These are phyloP conservation scores for Lutjanus erythropterus DNA, from an alignment of 2,113 vertebrate genomes.

Conservation along the genomic window DNA sequence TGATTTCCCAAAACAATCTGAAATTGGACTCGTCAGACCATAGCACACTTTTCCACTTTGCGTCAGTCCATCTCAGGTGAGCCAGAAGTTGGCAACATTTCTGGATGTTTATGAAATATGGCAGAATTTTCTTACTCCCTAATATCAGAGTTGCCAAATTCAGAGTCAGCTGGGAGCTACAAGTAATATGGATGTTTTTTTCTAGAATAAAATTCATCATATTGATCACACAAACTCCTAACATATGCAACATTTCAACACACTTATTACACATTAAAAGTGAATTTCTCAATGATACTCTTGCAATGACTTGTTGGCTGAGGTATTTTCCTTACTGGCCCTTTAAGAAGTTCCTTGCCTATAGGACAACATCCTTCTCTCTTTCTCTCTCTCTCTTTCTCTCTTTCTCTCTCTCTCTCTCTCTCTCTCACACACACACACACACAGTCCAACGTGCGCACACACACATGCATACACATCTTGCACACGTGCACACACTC, in stretches of 20 bases:
- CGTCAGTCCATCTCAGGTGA: too few relatives aligned
- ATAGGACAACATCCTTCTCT: background rate
- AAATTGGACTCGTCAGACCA: too few relatives aligned
- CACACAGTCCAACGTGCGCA: conserved; percentile 54
- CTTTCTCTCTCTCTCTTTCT: background rate
- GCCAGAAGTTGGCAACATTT: too few relatives aligned
- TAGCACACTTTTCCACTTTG: too few relatives aligned
- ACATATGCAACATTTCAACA: background rate
- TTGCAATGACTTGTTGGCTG: conserved; percentile 2
- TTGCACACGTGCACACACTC: conserved; percentile 48
- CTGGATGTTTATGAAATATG: too few relatives aligned
- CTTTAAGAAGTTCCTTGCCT: conserved; percentile 52
- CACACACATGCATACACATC: background rate
- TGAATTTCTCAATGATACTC: accelerated
- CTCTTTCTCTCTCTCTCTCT: too few relatives aligned
- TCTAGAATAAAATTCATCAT: background rate
- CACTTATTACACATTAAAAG: background rate
- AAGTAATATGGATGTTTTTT: too few relatives aligned
- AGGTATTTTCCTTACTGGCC: conserved; percentile 28
- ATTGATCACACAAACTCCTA: background rate
- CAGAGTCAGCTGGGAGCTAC: too few relatives aligned
- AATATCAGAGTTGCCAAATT: too few relatives aligned
- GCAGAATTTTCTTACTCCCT: too few relatives aligned
- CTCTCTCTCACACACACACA: conserved; percentile 12
- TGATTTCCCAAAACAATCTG: too few relatives aligned